These are phyloP conservation scores for Polydrusus cervinus DNA, from an alignment of 2,888 invertebrate genomes.

Conservation along the genomic window DNA sequence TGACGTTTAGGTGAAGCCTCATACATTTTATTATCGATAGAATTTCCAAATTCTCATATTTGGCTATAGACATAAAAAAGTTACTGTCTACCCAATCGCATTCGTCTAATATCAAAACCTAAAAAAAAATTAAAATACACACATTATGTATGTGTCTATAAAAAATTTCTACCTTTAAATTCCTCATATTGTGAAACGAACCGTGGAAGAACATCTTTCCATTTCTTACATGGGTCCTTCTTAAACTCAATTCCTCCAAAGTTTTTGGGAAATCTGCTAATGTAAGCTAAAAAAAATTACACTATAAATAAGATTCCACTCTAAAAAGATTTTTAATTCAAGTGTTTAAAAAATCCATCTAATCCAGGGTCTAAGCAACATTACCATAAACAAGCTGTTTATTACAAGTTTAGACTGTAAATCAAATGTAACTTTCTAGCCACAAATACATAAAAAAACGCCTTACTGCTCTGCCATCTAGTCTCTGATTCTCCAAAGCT, in stretches of 20 bases:
- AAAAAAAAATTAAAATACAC: no score
- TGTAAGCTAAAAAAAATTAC: slow-evolving; percentile 73
- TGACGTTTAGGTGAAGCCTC: slow-evolving; percentile 77
- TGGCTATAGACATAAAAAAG: slow-evolving; percentile 82
- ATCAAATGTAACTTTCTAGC: neutral
- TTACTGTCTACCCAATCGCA: slow-evolving; percentile 85
- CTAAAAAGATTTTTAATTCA: no score
- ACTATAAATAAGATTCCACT: no score
- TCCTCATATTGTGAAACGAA: slow-evolving; percentile 57
- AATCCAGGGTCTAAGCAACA: no score
- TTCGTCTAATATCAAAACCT: slow-evolving; percentile 82
- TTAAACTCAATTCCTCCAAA: slow-evolving; percentile 77
- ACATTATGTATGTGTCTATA: neutral
- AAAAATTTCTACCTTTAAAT: slow-evolving; percentile 58
- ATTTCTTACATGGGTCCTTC: slow-evolving; percentile 68
- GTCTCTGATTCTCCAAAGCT: slow-evolving; percentile 66
- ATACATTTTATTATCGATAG: slow-evolving; percentile 79
- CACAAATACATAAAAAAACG: neutral
- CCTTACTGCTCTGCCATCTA: slow-evolving; percentile 61
- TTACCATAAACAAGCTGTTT: no score
- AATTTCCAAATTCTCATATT: slow-evolving; percentile 77
- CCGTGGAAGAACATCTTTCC: slow-evolving; percentile 64
- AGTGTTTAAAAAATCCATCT: no score
- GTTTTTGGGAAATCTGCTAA: slow-evolving; percentile 79
- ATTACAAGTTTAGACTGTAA: neutral